Percentiles rank a stretch among this genome's conserved stretches.
Evolutionary conservation across 1,140 invertebrate species (phyloP).

Genomic region (Cheumatopsyche charites): DNA sequence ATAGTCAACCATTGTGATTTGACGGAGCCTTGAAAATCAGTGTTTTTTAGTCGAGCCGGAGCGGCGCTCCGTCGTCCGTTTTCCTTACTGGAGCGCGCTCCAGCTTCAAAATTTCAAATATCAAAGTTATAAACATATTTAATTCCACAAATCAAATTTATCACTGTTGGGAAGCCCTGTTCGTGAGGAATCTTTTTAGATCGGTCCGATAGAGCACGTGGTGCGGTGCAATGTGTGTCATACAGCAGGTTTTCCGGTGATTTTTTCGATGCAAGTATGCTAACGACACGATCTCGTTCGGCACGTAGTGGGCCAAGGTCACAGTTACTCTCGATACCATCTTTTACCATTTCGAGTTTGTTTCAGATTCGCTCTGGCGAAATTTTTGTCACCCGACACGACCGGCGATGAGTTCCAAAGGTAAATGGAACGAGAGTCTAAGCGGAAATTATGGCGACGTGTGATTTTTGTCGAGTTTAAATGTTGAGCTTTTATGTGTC

Average conservation of each 20-base stretch:
- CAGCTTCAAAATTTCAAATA: too few relatives aligned
- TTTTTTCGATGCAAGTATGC: conserved; percentile 34
- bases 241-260: conserved; percentile 28
- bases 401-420: background rate
- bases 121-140: too few relatives aligned
- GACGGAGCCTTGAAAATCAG: too few relatives aligned
- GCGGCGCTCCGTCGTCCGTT: too few relatives aligned
- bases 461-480: background rate
- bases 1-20: too few relatives aligned
- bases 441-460: background rate
- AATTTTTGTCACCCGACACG: background rate
- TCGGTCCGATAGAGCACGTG: conserved; percentile 22
- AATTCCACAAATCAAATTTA: too few relatives aligned
- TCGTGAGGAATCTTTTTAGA: conserved; percentile 4
- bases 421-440: background rate
- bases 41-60: too few relatives aligned
- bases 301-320: conserved; percentile 29
- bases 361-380: background rate
- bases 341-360: background rate
- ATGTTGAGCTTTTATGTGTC: too few relatives aligned
- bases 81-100: too few relatives aligned
- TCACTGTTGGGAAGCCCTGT: conserved; percentile 12
- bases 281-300: conserved; percentile 29
- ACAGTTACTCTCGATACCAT: conserved; percentile 24
- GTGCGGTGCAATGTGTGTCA: conserved; percentile 26